Evolutionary conservation across 2,113 vertebrate genomes (phyloP), one percentile per base, ranked within the genome.

Genomic region (Acanthisitta chloris): DNA sequence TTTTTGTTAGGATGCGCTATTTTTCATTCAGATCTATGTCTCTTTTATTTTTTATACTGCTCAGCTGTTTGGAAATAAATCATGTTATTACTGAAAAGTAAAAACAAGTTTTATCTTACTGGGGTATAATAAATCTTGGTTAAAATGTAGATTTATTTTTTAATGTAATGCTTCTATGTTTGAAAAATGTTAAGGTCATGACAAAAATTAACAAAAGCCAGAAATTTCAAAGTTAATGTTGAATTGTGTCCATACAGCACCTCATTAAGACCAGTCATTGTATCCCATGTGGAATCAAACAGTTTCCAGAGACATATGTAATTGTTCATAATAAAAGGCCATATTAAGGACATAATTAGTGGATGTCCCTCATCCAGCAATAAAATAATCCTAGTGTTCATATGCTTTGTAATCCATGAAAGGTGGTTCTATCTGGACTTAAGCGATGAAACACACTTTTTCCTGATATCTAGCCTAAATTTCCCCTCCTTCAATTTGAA

Each of bases 121-220:
- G 20, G 84, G 31, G 86, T 71, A 59, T 94, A 95, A 96, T 94
- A 94, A 95, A 96, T 95, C 93, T 96, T 93, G 17, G 36, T 92
- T 95, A 94, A 95, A 94, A 95, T 88, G 80, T 36, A 88, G 74
- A 87, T 72, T 70, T 71, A 5, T 90, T 92, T 93, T 78, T 82
- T 70, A 91, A 84, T 81, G 54, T 64, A 94, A 93, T 94, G 96
- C 91, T 96, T 94, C 45, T 89, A 43, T 88, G 42, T 95, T 93
- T 82, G 79, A 96, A 96, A 96, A 96, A 97, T 89, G 62, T 88
- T 92, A 92, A 76, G 52, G 94, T 95, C 95, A 69, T 19, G 34
- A 96, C 92, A 94, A 96, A 96, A 97, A 95, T 89, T 92, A 96
- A 97, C 91, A 95, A 95, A 96, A 96, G 45, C 33, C 95, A 95